phyloP scores from a whole-genome alignment of 2,888 invertebrate species.

The Plusia festucae region DNA sequence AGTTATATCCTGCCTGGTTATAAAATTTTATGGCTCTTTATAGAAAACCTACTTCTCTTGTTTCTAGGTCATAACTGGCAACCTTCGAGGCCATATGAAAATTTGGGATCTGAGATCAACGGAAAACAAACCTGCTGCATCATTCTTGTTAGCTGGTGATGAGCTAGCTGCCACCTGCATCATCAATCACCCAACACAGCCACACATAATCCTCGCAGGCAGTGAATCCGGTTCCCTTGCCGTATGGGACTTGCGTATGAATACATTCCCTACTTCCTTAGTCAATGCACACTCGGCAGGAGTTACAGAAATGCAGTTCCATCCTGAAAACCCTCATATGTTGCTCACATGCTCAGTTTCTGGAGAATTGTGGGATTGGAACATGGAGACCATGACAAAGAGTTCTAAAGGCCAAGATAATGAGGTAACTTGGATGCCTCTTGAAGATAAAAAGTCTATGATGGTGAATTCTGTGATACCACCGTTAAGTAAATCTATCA shows the following conservation, averaged over 20 bases:
- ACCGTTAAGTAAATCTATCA: constrained; percentile 93
- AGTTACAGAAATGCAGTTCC: constrained; percentile 96
- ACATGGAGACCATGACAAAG: constrained; percentile 89
- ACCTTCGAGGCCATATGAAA: constrained; percentile 96
- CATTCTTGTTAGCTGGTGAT: constrained; percentile 93
- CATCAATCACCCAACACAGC: constrained; percentile 95
- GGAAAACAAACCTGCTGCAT: constrained; percentile 90
- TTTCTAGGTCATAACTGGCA: constrained; percentile 93
- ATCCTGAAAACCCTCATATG: constrained; percentile 95
- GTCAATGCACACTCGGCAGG: constrained; percentile 93
- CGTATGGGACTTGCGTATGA: constrained; percentile 96
- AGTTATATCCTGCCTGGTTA: neutral
- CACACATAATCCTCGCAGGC: constrained; percentile 95
- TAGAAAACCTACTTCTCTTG: neutral
- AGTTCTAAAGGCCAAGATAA: constrained; percentile 76
- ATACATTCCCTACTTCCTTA: constrained; percentile 94
- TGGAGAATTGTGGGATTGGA: constrained; percentile 98
- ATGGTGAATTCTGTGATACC: constrained; percentile 93
- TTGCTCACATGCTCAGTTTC: constrained; percentile 94
- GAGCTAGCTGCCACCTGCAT: constrained; percentile 93
- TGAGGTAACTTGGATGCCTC: constrained; percentile 91
- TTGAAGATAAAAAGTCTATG: constrained; percentile 91
- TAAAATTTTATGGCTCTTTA: neutral
- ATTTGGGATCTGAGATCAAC: constrained; percentile 94
- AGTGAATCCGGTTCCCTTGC: constrained; percentile 96